Evolutionary conservation across 2,888 invertebrate species (phyloP).

Genomic region (Lamellibrachia satsuma): DNA sequence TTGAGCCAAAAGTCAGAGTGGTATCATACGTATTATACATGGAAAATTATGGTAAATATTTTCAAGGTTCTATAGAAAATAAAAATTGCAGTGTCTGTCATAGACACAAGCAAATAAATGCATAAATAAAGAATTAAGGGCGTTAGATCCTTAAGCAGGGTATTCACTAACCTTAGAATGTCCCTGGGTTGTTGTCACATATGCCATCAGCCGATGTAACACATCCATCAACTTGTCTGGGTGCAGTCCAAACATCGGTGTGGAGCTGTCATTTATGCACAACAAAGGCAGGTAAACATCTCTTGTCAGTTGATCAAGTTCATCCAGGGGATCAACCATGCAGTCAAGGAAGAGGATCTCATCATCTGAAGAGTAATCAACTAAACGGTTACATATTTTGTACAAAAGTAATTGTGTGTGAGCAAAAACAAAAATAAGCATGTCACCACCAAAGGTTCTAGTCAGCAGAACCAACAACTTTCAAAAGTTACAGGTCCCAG

Average conservation of each 20-base stretch:
- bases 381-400: neutral
- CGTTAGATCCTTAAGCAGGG: too few relatives aligned
- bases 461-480: too few relatives aligned
- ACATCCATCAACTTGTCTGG: slow-evolving; percentile 64
- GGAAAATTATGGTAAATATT: neutral
- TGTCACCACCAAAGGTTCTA: too few relatives aligned
- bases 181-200: slow-evolving; percentile 62
- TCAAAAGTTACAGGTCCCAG: too few relatives aligned
- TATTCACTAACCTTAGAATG: slow-evolving; percentile 53
- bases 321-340: slow-evolving; percentile 55
- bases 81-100: neutral
- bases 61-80: neutral
- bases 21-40: too few relatives aligned
- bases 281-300: slow-evolving; percentile 64
- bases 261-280: slow-evolving; percentile 55
- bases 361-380: slow-evolving; percentile 49
- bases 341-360: slow-evolving; percentile 64
- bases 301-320: slow-evolving; percentile 59
- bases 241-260: slow-evolving; percentile 49
- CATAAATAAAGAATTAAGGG: too few relatives aligned
- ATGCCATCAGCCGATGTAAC: slow-evolving; percentile 63
- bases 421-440: too few relatives aligned
- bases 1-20: too few relatives aligned
- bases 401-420: neutral
- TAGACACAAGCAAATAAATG: neutral